Conservation (phyloP, 2,888 invertebrate genomes). For the Drosophila phalerata region DNA sequence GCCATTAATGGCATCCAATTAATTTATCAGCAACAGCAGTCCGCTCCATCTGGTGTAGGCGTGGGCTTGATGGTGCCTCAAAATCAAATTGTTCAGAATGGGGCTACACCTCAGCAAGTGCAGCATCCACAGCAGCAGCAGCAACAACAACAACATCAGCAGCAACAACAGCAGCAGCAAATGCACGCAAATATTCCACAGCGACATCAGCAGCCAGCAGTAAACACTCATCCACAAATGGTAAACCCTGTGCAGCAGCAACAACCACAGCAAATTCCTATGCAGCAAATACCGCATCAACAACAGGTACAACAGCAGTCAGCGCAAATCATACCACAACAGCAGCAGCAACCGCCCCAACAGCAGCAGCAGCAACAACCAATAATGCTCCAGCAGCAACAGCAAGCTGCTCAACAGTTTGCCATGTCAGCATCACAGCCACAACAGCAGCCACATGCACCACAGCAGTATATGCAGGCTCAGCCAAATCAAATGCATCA, state of each 20-base stretch:
- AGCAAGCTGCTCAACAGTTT: slow-evolving; percentile 61
- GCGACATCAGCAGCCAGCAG: slow-evolving; percentile 32
- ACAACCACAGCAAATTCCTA: slow-evolving; percentile 35
- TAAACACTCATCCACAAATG: slow-evolving; percentile 42
- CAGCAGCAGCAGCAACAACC: slow-evolving; percentile 46
- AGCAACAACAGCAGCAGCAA: slow-evolving; percentile 46
- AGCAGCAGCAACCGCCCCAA: slow-evolving; percentile 37
- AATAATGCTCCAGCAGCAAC: slow-evolving; percentile 48
- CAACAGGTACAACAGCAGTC: slow-evolving; percentile 54
- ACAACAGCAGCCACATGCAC: slow-evolving; percentile 36
- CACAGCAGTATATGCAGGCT: slow-evolving; percentile 61
- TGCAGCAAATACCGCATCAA: slow-evolving; percentile 55
- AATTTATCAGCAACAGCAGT: slow-evolving; percentile 66
- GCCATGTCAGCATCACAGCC: slow-evolving; percentile 58
- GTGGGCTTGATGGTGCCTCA: slow-evolving; percentile 49
- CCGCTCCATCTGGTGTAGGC: slow-evolving; percentile 30
- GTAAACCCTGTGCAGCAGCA: slow-evolving; percentile 54
- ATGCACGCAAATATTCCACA: slow-evolving; percentile 55
- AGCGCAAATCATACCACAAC: slow-evolving; percentile 45
- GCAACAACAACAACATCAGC: slow-evolving; percentile 45
- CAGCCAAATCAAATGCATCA: slow-evolving; percentile 70
- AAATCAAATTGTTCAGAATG: slow-evolving; percentile 50
- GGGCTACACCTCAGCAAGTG: slow-evolving; percentile 49
- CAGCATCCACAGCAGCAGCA: slow-evolving; percentile 41
- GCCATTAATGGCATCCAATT: slow-evolving; percentile 73